phyloP scores from a whole-genome alignment of 2,888 invertebrate species.

The Sarcophaga variegata region DNA sequence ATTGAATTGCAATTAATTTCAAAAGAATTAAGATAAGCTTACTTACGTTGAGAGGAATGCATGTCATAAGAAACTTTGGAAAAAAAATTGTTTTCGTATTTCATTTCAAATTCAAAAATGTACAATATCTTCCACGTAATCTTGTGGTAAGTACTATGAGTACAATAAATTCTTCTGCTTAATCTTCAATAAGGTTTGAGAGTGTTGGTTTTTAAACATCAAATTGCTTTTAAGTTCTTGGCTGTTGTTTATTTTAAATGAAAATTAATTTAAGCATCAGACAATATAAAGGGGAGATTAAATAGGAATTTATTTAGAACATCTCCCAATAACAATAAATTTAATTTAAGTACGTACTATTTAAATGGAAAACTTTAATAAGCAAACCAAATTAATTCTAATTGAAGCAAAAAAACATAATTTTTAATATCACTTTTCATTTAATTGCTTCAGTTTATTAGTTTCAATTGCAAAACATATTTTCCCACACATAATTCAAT shows the following conservation, averaged over 20 bases:
- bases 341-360: background rate
- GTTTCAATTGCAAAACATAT: background rate
- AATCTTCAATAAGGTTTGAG: background rate
- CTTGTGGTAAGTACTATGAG: background rate
- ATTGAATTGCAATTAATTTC: background rate
- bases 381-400: no score
- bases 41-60: no score
- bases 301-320: slow-evolving; percentile 12
- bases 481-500: slow-evolving; percentile 52
- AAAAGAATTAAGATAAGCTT: no score
- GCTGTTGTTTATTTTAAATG: slow-evolving; percentile 24
- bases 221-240: slow-evolving; percentile 51
- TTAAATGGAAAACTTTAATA: background rate
- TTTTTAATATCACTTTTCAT: no score
- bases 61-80: no score
- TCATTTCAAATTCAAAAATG: background rate
- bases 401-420: no score
- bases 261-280: background rate
- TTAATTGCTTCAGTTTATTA: background rate
- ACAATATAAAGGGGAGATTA: background rate
- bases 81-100: background rate
- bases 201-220: slow-evolving; percentile 28
- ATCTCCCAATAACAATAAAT: background rate
- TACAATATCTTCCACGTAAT: background rate
- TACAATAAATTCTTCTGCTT: slow-evolving; percentile 15